These are phyloP conservation scores for Desoria tigrina DNA, from an alignment of 2,888 invertebrate species.

Conservation along the genomic window DNA sequence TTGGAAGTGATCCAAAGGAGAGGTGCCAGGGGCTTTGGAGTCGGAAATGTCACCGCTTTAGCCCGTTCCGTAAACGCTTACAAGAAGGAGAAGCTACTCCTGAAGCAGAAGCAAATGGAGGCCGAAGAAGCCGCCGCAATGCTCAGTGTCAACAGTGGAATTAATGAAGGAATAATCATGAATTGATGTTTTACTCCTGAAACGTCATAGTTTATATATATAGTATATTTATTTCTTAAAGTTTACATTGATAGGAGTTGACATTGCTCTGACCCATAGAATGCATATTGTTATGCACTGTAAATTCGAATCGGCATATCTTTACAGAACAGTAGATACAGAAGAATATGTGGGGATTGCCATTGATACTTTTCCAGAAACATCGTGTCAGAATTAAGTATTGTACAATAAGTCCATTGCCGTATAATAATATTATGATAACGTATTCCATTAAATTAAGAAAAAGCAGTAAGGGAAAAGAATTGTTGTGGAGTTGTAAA, in stretches of 20 bases:
- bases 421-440: conserved; percentile 1
- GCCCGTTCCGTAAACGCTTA: conserved; percentile 57
- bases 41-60: conserved; percentile 59
- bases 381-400: conserved; percentile 20
- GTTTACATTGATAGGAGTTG: conserved; percentile 11
- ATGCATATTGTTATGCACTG: conserved; percentile 23
- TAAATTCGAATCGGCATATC: background rate
- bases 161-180: conserved; percentile 7
- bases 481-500: conserved; percentile 18
- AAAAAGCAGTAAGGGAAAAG: conserved; percentile 12
- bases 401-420: conserved; percentile 17
- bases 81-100: conserved; percentile 28
- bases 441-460: conserved; percentile 4
- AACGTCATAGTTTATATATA: too few relatives aligned
- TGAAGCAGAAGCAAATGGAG: background rate
- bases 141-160: too few relatives aligned
- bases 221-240: conserved; percentile 1
- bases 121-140: background rate
- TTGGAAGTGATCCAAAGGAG: conserved; percentile 59
- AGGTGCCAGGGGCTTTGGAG: conserved; percentile 60
- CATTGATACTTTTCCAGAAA: conserved; percentile 27
- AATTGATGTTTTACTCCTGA: conserved; percentile 4
- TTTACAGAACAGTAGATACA: background rate
- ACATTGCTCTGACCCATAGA: conserved; percentile 50
- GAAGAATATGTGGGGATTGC: conserved; percentile 29